Conservation (phyloP, 2,797 vertebrate species). For the Loriculus beryllinus region DNA sequence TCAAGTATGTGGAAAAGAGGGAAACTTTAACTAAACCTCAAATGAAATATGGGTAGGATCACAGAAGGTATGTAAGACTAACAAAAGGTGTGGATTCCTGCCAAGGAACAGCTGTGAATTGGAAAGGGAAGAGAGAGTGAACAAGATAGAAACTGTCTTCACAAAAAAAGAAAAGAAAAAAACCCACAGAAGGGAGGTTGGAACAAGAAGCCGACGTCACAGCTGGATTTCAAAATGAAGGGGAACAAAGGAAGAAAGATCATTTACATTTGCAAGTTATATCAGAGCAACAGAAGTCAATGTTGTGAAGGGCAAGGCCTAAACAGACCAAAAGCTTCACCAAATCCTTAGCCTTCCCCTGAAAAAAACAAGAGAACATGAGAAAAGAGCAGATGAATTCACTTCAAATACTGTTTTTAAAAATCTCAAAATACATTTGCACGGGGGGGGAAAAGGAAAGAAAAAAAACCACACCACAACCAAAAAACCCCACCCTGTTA, state of each 20-base stretch:
- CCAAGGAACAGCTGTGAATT: background rate
- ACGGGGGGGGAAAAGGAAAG: background rate
- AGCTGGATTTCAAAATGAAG: background rate
- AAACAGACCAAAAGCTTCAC: background rate
- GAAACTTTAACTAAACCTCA: background rate
- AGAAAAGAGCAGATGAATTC: background rate
- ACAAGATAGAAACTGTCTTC: background rate
- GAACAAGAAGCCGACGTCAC: background rate
- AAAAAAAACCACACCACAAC: no score
- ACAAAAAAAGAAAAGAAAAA: background rate
- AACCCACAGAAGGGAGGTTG: background rate
- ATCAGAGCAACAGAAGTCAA: accelerated
- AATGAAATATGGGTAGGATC: background rate
- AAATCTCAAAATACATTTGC: background rate
- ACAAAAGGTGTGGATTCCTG: background rate
- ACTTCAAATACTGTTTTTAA: background rate
- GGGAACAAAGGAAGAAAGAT: background rate
- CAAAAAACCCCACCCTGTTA: background rate
- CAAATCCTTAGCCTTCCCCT: background rate
- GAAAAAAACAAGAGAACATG: background rate
- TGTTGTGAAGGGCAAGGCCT: background rate
- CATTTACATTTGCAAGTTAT: background rate
- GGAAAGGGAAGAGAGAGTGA: background rate
- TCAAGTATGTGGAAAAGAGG: background rate
- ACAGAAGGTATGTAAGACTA: background rate